phyloP scores from a whole-genome alignment of 35 echinoderm and acorn worm species.

The Ophioderma brevispina region DNA sequence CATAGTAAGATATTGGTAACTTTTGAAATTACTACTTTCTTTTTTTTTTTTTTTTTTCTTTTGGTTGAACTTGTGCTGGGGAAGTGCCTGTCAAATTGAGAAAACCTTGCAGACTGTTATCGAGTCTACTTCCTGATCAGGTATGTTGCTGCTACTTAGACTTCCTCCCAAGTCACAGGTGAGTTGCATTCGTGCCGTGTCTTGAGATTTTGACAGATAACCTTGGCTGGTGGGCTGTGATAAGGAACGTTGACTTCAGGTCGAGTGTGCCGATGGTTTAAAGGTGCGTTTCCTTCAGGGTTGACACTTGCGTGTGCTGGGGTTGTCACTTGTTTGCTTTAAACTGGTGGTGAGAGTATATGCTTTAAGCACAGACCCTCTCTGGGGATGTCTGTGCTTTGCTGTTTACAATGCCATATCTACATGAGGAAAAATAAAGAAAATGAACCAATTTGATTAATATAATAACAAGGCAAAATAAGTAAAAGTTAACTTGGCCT shows the following conservation, averaged over 20 bases:
- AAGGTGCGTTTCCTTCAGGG: neutral
- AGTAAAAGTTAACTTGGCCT: no score
- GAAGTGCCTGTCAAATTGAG: neutral
- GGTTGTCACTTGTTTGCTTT: no score
- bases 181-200: neutral
- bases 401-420: neutral
- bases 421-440: neutral
- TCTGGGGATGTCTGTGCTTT: neutral
- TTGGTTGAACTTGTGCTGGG: neutral
- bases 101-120: neutral
- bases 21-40: no score
- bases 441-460: no score
- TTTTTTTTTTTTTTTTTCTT: no score
- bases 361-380: conserved; percentile 12
- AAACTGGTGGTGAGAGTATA: neutral
- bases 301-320: no score
- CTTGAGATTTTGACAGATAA: neutral
- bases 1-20: no score
- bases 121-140: conserved; percentile 2
- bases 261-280: neutral
- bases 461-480: no score
- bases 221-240: neutral
- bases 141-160: neutral
- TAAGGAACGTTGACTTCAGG: neutral
- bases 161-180: conserved; percentile 12